phyloP scores from a whole-genome alignment of 1,140 invertebrate genomes.

The Leptopilina boulardi region DNA sequence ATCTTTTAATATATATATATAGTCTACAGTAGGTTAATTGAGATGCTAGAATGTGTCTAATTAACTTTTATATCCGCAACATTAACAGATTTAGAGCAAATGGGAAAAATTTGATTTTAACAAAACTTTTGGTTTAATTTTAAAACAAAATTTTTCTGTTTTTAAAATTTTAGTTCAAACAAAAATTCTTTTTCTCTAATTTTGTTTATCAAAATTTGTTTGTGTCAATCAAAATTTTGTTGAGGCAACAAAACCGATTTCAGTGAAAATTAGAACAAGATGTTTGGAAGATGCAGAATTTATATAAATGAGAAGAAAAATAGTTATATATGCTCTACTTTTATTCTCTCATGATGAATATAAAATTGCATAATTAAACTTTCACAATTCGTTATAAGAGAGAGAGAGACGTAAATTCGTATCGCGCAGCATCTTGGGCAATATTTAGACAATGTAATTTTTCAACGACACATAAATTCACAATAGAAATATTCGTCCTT shows the following conservation, averaged over 20 bases:
- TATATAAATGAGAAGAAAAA: too few relatives aligned
- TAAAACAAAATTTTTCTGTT: too few relatives aligned
- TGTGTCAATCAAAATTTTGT: too few relatives aligned
- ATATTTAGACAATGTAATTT: slow-evolving; percentile 32
- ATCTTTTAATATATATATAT: not conserved
- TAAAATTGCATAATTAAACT: slow-evolving; percentile 25
- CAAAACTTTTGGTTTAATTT: too few relatives aligned
- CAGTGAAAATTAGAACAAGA: too few relatives aligned
- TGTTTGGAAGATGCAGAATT: too few relatives aligned
- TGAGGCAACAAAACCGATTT: too few relatives aligned
- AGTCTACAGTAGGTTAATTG: slow-evolving; percentile 19
- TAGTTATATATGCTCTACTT: not conserved
- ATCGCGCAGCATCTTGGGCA: slow-evolving; percentile 6
- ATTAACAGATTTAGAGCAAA: too few relatives aligned
- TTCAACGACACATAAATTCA: not conserved
- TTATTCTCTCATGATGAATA: not conserved
- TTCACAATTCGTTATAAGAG: slow-evolving; percentile 3
- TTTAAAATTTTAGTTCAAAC: too few relatives aligned
- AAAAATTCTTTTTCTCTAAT: too few relatives aligned
- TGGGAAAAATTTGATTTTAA: too few relatives aligned
- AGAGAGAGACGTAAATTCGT: not conserved
- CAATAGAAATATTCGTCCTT: slow-evolving; percentile 28
- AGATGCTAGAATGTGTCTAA: slow-evolving; percentile 19
- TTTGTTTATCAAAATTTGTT: too few relatives aligned
- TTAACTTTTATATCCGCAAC: slow-evolving; percentile 18